Evolutionary conservation across 2,888 invertebrate species (phyloP).

Genomic region (Tyria jacobaeae): DNA sequence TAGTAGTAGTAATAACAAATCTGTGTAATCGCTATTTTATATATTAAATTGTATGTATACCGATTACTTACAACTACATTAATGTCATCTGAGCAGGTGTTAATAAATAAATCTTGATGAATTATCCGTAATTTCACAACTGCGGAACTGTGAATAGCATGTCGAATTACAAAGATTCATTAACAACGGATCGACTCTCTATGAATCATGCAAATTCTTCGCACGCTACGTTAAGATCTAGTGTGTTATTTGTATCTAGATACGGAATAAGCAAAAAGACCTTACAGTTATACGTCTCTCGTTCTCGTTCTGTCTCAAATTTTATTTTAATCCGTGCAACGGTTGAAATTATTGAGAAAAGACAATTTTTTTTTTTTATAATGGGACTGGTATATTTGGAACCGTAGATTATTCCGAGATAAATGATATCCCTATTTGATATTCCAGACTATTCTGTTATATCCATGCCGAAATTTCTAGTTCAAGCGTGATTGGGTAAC

Average conservation of each 20-base stretch:
- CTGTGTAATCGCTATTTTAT: too few species aligned
- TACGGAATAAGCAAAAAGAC: neutral
- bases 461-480: too few species aligned
- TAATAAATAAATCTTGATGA: neutral
- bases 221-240: constrained; percentile 15
- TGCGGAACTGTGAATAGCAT: constrained; percentile 10
- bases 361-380: too few species aligned
- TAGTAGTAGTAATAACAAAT: too few species aligned
- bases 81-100: neutral
- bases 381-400: too few species aligned
- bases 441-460: too few species aligned
- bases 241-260: constrained; percentile 1
- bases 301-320: neutral
- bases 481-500: too few species aligned
- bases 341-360: neutral
- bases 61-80: too few species aligned
- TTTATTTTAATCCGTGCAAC: neutral
- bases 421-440: too few species aligned
- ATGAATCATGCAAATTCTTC: constrained; percentile 21
- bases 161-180: constrained; percentile 19
- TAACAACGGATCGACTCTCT: constrained; percentile 18
- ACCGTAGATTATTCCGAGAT: too few species aligned
- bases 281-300: constrained; percentile 3
- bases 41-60: too few species aligned
- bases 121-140: neutral